Evolutionary conservation across 2,888 invertebrate genomes (phyloP), one percentile per base, ranked within the genome.

Genomic region (Buathra laborator): DNA sequence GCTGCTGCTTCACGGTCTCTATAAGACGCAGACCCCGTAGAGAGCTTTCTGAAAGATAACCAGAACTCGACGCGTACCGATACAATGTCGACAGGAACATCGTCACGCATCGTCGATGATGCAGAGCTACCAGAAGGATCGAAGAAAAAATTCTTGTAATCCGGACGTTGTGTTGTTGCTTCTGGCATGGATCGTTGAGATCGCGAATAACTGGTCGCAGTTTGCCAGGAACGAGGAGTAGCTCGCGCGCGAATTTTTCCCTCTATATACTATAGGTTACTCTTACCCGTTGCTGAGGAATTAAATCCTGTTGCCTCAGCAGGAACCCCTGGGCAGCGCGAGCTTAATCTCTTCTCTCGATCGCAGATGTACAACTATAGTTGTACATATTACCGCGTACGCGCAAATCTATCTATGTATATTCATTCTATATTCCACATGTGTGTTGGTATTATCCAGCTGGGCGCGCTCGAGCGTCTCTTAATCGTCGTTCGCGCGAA

Each of bases 71-170:
- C 37, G 71, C 71, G 75, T 48, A 59, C 67, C 82, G 80, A 84
- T 84, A 84, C 84, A 84, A 84, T 84, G 84, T 84, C 80, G 80
- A 81, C 76, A 72, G 84, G 59, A 81, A 81, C 76, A 84, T 81
- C 84, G 84, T 81, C 76, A 81, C 80, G 84, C 84, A 81, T 77
- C 84, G 80, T 81, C 80, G 80, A 72, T 84, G 75, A 80, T 80
- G 68, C 79, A 83, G 74, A 80, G 68, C 76, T 75, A 46, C 74
- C 59, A 68, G 44, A 77, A 70, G 46, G 29, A 74, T 59, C 29
- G 70, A 14, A 79, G 48, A 79, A 37, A 51, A 51, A 78, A 79
- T 80, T 64, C 83, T 75, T 75, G 68, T 80, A 80, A 83, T 83
- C 75, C 74, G 46, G 62, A 83, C 79, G 53, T 37, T 14, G 64